Percentiles rank a stretch among this genome's conserved stretches.
phyloP scores from a whole-genome alignment of 2,888 invertebrate genomes.

The Drosophila flavopinicola region DNA sequence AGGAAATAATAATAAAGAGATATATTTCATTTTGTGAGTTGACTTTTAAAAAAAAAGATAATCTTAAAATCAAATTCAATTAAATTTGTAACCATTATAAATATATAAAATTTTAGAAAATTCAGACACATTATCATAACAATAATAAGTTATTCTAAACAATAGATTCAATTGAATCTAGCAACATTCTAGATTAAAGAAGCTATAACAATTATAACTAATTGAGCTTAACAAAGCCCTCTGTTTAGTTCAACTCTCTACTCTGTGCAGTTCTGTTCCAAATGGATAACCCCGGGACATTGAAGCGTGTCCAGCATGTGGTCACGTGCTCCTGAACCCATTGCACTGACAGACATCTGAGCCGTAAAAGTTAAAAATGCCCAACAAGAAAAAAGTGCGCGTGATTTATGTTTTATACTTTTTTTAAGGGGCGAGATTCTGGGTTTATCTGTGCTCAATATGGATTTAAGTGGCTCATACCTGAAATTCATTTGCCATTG shows the following conservation, averaged over 20 bases:
- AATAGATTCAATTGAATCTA: too few relatives aligned
- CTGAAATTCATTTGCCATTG: constrained; percentile 75
- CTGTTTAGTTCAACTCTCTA: neutral
- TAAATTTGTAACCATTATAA: too few relatives aligned
- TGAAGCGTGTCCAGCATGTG: constrained; percentile 62
- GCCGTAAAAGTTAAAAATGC: constrained; percentile 57
- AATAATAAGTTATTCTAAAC: too few relatives aligned
- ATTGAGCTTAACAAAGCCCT: neutral
- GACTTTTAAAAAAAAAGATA: too few relatives aligned
- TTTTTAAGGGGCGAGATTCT: neutral
- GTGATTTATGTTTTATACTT: constrained; percentile 67
- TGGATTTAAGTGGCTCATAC: constrained; percentile 58
- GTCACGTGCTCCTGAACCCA: constrained; percentile 65
- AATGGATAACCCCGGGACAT: constrained; percentile 54
- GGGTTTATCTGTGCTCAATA: constrained; percentile 48
- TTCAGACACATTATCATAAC: too few relatives aligned
- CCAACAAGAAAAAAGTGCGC: constrained; percentile 48
- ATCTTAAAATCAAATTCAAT: too few relatives aligned
- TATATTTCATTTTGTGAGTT: too few relatives aligned
- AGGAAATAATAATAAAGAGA: too few relatives aligned
- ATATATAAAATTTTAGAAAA: too few relatives aligned
- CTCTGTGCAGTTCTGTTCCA: constrained; percentile 15
- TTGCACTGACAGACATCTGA: constrained; percentile 64
- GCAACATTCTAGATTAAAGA: too few relatives aligned
- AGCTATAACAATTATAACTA: neutral